Evolutionary conservation across 2,797 vertebrate genomes (phyloP).

Genomic region (Pseudomugil gertrudae): DNA sequence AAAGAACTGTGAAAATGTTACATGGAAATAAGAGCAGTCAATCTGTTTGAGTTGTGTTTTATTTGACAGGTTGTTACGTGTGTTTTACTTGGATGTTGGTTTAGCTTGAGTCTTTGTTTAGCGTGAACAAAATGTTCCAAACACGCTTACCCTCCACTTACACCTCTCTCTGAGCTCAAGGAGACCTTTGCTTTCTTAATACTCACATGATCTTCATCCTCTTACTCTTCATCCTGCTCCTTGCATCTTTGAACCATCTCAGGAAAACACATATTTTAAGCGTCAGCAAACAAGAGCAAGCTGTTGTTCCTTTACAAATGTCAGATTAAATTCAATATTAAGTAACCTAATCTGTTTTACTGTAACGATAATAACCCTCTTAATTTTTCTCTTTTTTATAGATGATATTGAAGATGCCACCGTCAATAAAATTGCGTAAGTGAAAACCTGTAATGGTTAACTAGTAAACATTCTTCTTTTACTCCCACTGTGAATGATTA

Average conservation of each 20-base stretch:
- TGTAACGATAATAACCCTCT: not conserved
- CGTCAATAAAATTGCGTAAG: constrained; percentile 98
- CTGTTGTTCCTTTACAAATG: not conserved
- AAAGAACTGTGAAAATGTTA: constrained; percentile 6
- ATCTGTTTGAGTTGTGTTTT: not conserved
- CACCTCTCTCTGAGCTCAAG: constrained; percentile 33
- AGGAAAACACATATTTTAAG: constrained; percentile 1
- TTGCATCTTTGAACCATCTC: not conserved
- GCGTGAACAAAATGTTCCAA: constrained; percentile 67
- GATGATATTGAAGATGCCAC: constrained; percentile 94
- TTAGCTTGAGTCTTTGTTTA: constrained; percentile 17
- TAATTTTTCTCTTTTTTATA: constrained; percentile 64
- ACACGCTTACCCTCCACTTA: constrained; percentile 17
- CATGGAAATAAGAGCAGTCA: not conserved
- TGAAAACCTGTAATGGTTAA: constrained; percentile 63
- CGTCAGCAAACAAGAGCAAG: not conserved
- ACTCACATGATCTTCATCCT: not conserved
- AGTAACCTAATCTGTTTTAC: not conserved
- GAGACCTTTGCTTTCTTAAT: constrained; percentile 14
- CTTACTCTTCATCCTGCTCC: not conserved
- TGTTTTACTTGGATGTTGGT: not conserved
- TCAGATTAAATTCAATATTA: not conserved
- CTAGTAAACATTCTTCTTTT: constrained; percentile 32
- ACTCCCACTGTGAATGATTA: constrained; percentile 25
- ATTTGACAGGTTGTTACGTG: not conserved